phyloP scores from a whole-genome alignment of 2,797 vertebrate species.

The Paramormyrops hopkinsi region DNA sequence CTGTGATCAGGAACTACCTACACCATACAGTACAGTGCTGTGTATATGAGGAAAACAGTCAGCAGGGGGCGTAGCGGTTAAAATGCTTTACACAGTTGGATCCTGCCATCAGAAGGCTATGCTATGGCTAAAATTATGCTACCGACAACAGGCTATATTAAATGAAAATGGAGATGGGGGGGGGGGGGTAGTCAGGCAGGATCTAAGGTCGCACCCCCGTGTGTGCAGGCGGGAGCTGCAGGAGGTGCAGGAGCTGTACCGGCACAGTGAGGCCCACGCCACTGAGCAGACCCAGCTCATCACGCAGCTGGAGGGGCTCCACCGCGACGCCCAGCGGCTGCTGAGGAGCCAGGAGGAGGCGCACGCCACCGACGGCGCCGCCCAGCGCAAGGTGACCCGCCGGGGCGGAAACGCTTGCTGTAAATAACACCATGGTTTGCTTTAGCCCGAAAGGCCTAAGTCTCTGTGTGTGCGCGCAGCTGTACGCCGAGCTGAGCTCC shows the following conservation, averaged over 20 bases:
- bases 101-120: not conserved
- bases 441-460: not conserved
- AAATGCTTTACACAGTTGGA: not conserved
- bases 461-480: conserved; percentile 50
- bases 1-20: not conserved
- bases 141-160: not conserved
- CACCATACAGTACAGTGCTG: not conserved
- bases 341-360: conserved; percentile 80
- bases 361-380: conserved; percentile 71
- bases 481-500: conserved; percentile 77
- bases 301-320: conserved; percentile 81
- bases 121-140: not conserved
- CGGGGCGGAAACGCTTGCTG: not conserved
- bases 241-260: conserved; percentile 74
- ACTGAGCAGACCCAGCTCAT: conserved; percentile 80
- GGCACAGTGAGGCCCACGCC: conserved; percentile 69
- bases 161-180: not conserved
- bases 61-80: not conserved
- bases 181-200: not conserved
- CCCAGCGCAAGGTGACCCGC: conserved; percentile 67
- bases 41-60: not conserved
- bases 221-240: conserved; percentile 50
- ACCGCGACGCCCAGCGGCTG: conserved; percentile 75
- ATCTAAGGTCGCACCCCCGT: not conserved
- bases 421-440: not conserved